Evolutionary conservation across 1,140 invertebrate genomes (phyloP).

Genomic region (Neodiprion lecontei): DNA sequence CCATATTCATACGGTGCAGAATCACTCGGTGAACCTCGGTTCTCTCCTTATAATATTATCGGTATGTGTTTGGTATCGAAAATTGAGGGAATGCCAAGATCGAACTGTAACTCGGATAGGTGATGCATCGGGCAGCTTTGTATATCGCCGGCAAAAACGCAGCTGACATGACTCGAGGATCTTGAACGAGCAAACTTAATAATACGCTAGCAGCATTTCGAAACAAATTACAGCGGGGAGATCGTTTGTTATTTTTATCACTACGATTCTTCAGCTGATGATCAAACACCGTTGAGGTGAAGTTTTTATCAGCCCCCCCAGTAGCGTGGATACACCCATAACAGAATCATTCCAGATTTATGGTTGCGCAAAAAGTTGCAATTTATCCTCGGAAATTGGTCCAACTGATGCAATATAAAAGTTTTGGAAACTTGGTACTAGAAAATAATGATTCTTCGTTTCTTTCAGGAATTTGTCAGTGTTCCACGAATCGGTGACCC

Average conservation of each 20-base stretch:
- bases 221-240: background rate
- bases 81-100: background rate
- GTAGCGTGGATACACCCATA: background rate
- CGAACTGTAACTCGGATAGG: background rate
- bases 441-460: background rate
- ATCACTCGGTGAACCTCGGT: background rate
- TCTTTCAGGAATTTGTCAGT: background rate
- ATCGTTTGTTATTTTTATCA: conserved; percentile 1
- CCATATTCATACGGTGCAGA: conserved; percentile 25
- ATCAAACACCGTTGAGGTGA: conserved; percentile 1
- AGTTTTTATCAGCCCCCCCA: background rate
- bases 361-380: background rate
- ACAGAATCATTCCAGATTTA: background rate
- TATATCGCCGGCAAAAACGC: background rate
- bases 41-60: background rate
- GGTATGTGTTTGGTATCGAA: background rate
- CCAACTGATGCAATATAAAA: background rate
- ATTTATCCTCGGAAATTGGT: background rate
- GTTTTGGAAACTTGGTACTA: background rate
- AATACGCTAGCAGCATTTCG: background rate
- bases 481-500: background rate
- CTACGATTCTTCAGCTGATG: background rate
- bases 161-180: background rate
- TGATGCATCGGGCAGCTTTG: background rate
- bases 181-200: background rate